phyloP scores from a whole-genome alignment of 2,888 invertebrate species.

The Linnaemya tessellans region DNA sequence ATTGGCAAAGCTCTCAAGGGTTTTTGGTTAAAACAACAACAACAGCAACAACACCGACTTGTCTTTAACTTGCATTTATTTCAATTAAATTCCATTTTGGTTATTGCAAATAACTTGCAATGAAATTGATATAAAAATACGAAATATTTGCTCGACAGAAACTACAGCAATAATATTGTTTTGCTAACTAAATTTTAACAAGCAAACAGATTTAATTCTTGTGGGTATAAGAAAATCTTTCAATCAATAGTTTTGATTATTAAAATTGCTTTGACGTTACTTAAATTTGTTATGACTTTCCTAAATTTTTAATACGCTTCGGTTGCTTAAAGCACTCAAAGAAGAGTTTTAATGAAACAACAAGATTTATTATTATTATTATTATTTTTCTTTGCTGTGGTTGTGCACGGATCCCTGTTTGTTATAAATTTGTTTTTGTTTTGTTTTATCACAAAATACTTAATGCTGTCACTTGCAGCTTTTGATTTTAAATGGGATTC shows the following conservation, averaged over 20 bases:
- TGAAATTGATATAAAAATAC: neutral
- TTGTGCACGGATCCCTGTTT: neutral
- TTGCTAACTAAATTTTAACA: neutral
- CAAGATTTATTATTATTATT: neutral
- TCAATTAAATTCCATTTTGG: neutral
- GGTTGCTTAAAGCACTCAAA: neutral
- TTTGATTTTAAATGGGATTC: neutral
- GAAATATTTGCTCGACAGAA: neutral
- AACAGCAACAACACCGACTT: neutral
- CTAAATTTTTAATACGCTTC: neutral
- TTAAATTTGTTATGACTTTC: neutral
- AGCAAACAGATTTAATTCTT: neutral
- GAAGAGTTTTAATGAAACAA: neutral
- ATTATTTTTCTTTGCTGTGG: neutral
- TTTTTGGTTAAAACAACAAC: neutral
- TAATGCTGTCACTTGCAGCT: neutral
- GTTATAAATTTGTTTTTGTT: neutral
- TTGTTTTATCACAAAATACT: neutral
- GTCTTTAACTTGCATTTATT: neutral
- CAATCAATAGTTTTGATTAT: slow-evolving; percentile 1
- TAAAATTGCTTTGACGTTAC: neutral
- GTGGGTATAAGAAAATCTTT: neutral
- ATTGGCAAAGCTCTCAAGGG: neutral
- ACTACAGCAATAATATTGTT: neutral
- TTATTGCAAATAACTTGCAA: neutral